These are phyloP conservation scores for Nycticryphes semicollaris DNA, from an alignment of 2,113 vertebrate genomes.

Conservation along the genomic window DNA sequence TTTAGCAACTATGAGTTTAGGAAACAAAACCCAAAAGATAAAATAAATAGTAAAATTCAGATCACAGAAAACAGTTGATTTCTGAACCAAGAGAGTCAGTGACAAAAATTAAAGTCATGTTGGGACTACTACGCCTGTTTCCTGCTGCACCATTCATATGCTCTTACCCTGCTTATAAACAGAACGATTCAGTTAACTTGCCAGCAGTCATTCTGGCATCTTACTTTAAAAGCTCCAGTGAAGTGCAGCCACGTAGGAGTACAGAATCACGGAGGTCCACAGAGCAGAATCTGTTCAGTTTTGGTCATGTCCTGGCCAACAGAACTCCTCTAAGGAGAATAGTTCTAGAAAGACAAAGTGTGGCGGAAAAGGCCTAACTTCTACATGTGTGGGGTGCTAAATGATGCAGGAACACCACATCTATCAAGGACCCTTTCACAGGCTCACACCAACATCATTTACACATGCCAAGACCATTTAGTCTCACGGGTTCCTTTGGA, in stretches of 20 bases:
- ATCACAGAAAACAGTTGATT: neutral
- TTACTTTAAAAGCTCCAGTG: neutral
- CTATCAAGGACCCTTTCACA: neutral
- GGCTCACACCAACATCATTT: neutral
- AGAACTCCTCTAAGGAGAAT: neutral
- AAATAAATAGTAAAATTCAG: neutral
- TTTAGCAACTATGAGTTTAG: neutral
- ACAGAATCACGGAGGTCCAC: neutral
- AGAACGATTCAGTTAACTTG: neutral
- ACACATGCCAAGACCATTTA: neutral
- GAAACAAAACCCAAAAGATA: neutral
- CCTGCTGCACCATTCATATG: neutral
- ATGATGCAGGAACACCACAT: neutral
- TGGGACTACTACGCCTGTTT: neutral
- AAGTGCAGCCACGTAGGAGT: neutral
- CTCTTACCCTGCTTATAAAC: neutral
- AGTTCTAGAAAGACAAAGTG: neutral
- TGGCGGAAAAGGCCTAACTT: neutral
- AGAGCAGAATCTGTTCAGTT: neutral
- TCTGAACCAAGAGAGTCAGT: neutral
- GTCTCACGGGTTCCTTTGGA: neutral
- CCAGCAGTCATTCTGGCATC: neutral
- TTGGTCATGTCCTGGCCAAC: neutral
- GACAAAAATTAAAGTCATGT: neutral
- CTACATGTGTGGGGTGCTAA: rapidly evolving